phyloP scores from a whole-genome alignment of 1,140 invertebrate species.

The Sesamia nonagrioides region DNA sequence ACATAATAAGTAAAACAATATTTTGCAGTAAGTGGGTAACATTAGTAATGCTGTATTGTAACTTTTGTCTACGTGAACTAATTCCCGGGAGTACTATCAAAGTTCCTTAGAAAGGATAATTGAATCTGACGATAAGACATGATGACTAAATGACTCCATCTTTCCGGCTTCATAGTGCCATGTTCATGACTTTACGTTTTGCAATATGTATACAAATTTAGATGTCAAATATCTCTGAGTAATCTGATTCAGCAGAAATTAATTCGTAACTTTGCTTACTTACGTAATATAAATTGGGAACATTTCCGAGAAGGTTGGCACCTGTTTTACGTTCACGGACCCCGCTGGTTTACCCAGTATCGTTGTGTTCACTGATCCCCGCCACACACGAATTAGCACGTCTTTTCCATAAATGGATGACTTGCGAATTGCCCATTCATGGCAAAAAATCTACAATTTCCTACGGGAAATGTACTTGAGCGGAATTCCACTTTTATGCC shows the following conservation, averaged over 20 bases:
- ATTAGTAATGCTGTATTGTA: background rate
- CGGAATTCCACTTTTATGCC: constrained; percentile 6
- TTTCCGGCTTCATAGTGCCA: background rate
- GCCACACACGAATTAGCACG: constrained; percentile 19
- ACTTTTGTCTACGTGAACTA: background rate
- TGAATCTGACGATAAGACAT: background rate
- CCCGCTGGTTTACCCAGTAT: background rate
- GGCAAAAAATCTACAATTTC: constrained; percentile 13
- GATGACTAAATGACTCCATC: background rate
- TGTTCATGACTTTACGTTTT: constrained; percentile 10
- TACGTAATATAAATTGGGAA: constrained; percentile 5
- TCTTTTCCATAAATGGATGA: constrained; percentile 4
- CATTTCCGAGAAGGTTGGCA: constrained; percentile 30
- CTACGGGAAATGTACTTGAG: constrained; percentile 1
- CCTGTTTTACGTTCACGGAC: constrained; percentile 13
- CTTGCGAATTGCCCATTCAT: constrained; percentile 24
- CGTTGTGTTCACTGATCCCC: constrained; percentile 11
- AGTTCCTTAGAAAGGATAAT: background rate
- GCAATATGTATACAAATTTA: constrained; percentile 6
- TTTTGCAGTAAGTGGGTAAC: background rate
- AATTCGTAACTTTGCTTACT: constrained; percentile 10
- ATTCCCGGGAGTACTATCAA: background rate
- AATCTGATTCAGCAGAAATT: constrained; percentile 18
- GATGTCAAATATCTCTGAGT: background rate
- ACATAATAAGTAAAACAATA: constrained; percentile 12